Base-by-base conservation (phyloP, 2,113 vertebrate genomes). In the Synodontis membranacea region DNA sequence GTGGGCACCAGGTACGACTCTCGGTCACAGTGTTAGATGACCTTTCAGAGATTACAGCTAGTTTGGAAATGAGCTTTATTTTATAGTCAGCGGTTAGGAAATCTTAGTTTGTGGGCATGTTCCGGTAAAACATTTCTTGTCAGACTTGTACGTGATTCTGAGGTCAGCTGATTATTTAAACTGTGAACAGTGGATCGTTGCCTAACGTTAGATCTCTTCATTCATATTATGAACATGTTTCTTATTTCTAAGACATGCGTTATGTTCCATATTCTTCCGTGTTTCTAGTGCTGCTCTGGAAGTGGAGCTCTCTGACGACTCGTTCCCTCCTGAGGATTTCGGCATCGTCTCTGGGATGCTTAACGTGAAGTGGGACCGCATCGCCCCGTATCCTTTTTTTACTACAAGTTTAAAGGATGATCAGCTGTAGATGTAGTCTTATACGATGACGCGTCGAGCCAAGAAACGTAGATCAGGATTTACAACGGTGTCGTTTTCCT, bases 341-440 rank as follows among this genome's bases (percentile, higher is more conserved):
- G 98, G 98, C 80, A 99, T 99, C 0, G 97, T 99, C 39, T 98
- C 97, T 0, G 98, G 98, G 85, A 99, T 99, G 97, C 93, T 99
- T 80, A 99, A 93, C 0, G 97, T 99, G 70, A 99, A 99, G 80
- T 99, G 98, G 98, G 98, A 99, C 93, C 93, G 98, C 39, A 99
- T 99, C 0, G 97, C 97, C 10, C 98, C 97, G 96, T 99, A 99
- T 99, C 98, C 94, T 96, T 95, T 1, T 83, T 34, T n/a, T 15
- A 72, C 25, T 5, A 15, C 14, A 17, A 76, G 2, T 31, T 78
- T 78, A 31, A 46, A 31, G 42, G 3, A 0, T 28, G 1, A 15
- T 48, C 44, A 15, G 44, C 4, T 76, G 0, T 21, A 21, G 34
- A 2, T 14, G 11, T 42, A 6, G 0, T 52, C 4, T 54, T 37